A percentile compares a stretch with the other conserved stretches of the same genome.
Evolutionary conservation across 2,797 vertebrate species (phyloP).

Genomic region (Lutjanus campechanus): DNA sequence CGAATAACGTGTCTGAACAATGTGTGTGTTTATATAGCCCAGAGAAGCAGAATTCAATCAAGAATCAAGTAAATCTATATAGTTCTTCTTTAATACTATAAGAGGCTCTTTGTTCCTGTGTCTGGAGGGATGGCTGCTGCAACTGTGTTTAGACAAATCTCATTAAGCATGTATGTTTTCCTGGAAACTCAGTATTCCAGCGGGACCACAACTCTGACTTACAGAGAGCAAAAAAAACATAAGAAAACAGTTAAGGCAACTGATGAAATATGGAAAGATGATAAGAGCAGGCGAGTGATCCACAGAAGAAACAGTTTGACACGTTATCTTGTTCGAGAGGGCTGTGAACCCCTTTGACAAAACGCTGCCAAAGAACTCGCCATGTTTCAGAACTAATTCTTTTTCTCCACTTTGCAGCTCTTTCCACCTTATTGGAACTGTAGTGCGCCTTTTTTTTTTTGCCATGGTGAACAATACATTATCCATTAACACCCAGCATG

Average conservation of each 20-base stretch:
- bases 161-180: slow-evolving; percentile 53
- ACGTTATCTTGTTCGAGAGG: slow-evolving; percentile 46
- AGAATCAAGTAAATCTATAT: not conserved
- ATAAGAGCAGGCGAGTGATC: slow-evolving; percentile 48
- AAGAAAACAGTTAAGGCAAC: slow-evolving; percentile 44
- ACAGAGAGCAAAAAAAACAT: slow-evolving; percentile 29
- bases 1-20: not conserved
- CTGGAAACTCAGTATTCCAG: slow-evolving; percentile 45
- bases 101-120: slow-evolving; percentile 14
- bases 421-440: slow-evolving; percentile 6
- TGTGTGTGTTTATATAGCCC: not conserved
- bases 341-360: slow-evolving; percentile 29
- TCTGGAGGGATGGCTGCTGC: slow-evolving; percentile 14
- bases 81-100: slow-evolving; percentile 19
- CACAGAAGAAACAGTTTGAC: slow-evolving; percentile 52
- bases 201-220: slow-evolving; percentile 30
- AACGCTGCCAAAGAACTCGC: not conserved
- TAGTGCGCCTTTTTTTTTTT: not conserved
- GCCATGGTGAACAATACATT: slow-evolving; percentile 20
- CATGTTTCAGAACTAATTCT: slow-evolving; percentile 18
- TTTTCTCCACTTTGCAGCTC: slow-evolving; percentile 6
- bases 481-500: slow-evolving; percentile 52
- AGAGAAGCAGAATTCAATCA: not conserved
- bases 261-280: slow-evolving; percentile 45
- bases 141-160: slow-evolving; percentile 51